Conservation (phyloP, 2,113 vertebrate genomes). For the Spilogale gracilis region DNA sequence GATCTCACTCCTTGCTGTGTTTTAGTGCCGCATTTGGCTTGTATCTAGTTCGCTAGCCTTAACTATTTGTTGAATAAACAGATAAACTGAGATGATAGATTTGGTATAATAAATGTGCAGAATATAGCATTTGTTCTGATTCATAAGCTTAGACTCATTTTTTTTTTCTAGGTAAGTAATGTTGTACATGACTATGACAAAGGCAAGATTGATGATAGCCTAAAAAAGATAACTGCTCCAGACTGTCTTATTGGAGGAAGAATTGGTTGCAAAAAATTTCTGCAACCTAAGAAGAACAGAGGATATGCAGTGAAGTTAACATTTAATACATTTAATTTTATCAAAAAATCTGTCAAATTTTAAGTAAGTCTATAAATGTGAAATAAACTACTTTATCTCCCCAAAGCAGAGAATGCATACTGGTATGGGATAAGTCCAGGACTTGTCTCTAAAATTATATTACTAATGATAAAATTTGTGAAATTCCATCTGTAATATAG, state of each 20-base stretch:
- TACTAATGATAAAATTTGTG: not conserved
- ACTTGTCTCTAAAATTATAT: not conserved
- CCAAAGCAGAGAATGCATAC: not conserved
- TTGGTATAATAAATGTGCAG: not conserved
- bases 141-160: not conserved
- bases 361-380: not conserved
- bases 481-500: not conserved
- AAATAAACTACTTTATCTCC: not conserved
- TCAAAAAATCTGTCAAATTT: slow-evolving; percentile 8
- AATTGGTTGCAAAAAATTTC: not conserved
- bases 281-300: slow-evolving; percentile 45
- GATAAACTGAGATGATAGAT: not conserved
- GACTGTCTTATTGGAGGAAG: not conserved
- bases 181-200: not conserved
- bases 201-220: not conserved
- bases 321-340: not conserved
- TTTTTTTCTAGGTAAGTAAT: not conserved
- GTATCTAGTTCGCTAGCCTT: not conserved
- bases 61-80: slow-evolving; percentile 30
- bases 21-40: not conserved
- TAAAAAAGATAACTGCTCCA: not conserved
- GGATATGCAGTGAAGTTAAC: not conserved
- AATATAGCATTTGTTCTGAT: not conserved
- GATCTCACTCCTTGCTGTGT: not conserved
- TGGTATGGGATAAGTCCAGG: not conserved